phyloP scores from a whole-genome alignment of 2,888 invertebrate genomes.

The Girardia tigrina region DNA sequence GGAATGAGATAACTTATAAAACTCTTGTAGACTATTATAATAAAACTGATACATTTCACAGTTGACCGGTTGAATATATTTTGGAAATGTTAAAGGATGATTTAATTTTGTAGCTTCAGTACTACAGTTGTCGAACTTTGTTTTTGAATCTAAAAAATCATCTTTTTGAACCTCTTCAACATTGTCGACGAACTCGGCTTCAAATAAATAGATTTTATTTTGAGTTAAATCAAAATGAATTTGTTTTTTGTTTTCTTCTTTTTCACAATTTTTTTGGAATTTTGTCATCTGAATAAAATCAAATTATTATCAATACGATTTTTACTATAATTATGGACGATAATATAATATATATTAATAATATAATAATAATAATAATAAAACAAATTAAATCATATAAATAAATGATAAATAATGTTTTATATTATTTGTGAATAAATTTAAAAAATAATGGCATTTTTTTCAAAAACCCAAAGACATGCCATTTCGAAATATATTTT shows the following conservation, averaged over 20 bases:
- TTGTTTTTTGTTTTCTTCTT: background rate
- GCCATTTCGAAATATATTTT: no score
- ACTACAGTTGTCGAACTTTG: background rate
- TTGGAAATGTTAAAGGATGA: background rate
- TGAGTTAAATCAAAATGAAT: slow-evolving; percentile 6
- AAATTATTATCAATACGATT: no score
- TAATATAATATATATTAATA: no score
- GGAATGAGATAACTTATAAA: background rate
- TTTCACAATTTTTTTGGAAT: background rate
- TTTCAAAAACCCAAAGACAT: no score
- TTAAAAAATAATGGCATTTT: no score
- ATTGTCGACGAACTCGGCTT: background rate
- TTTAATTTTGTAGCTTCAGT: background rate
- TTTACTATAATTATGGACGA: no score
- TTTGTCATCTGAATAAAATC: slow-evolving; percentile 23
- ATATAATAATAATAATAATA: no score
- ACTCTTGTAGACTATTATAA: background rate
- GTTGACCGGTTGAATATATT: background rate
- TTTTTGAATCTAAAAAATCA: background rate
- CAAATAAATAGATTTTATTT: background rate
- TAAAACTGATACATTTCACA: background rate
- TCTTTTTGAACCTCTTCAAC: background rate
- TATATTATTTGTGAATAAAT: no score
- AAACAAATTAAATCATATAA: no score
- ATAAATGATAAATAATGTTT: no score